Evolutionary conservation across 1,140 invertebrate genomes (phyloP).

Genomic region (Venustaconcha ellipsiformis): DNA sequence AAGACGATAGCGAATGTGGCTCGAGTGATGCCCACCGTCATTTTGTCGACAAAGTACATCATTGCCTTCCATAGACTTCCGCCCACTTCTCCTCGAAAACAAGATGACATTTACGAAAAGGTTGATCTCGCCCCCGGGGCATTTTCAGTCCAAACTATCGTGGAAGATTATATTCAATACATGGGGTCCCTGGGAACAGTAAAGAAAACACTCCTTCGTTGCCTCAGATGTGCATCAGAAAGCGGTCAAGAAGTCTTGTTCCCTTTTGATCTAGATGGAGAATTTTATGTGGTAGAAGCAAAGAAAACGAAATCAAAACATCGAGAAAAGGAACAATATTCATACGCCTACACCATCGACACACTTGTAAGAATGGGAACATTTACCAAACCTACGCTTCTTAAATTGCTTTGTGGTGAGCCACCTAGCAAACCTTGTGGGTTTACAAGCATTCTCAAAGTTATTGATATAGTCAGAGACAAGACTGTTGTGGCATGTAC

Average conservation of each 20-base stretch:
- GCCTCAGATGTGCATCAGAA: constrained; percentile 41
- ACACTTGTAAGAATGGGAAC: constrained; percentile 38
- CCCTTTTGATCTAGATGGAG: constrained; percentile 48
- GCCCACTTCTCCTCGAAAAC: constrained; percentile 26
- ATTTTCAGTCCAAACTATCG: constrained; percentile 41
- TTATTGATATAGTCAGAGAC: constrained; percentile 52
- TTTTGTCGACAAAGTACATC: constrained; percentile 35
- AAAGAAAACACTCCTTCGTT: constrained; percentile 52
- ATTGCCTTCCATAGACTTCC: constrained; percentile 43
- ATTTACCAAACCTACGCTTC: constrained; percentile 31
- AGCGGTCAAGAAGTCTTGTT: constrained; percentile 44
- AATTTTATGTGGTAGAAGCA: constrained; percentile 54
- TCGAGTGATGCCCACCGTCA: constrained; percentile 50
- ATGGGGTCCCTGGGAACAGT: constrained; percentile 38
- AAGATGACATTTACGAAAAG: constrained; percentile 46
- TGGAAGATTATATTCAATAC: constrained; percentile 54
- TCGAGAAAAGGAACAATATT: constrained; percentile 33
- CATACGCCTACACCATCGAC: constrained; percentile 38
- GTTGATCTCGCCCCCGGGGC: constrained; percentile 42
- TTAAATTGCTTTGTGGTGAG: constrained; percentile 47
- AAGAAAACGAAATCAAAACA: constrained; percentile 35
- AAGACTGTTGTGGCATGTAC: constrained; percentile 54
- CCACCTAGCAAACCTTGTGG: constrained; percentile 51
- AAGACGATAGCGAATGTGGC: constrained; percentile 44
- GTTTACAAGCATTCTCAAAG: constrained; percentile 52